Conservation (phyloP, 1,140 invertebrate species). For the Halictus rubicundus region DNA sequence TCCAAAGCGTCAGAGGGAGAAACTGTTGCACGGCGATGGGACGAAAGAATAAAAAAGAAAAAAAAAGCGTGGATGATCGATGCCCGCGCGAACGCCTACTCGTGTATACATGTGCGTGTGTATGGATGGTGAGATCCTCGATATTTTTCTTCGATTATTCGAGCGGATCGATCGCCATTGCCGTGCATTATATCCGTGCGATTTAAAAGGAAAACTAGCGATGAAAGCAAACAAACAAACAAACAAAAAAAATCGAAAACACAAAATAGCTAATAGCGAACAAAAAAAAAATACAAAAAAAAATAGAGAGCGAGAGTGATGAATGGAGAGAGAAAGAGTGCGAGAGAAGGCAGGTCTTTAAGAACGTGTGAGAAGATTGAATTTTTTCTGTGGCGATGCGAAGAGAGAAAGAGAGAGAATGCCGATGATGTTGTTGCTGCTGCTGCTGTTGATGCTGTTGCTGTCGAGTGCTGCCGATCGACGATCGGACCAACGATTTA, state of each 20-base stretch:
- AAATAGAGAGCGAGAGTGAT: background rate
- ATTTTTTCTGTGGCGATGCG: conserved; percentile 26
- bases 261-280: background rate
- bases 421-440: conserved; percentile 33
- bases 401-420: background rate
- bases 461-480: conserved; percentile 58
- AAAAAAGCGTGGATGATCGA: conserved; percentile 15
- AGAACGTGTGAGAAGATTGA: conserved; percentile 40
- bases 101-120: conserved; percentile 10
- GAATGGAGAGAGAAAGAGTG: background rate
- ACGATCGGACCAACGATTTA: conserved; percentile 57
- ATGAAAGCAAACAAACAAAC: conserved; percentile 22
- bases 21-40: conserved; percentile 45
- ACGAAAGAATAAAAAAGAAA: too few species aligned
- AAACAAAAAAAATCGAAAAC: conserved; percentile 14
- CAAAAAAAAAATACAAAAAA: conserved; percentile 5
- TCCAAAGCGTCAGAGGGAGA: conserved; percentile 46
- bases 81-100: conserved; percentile 2
- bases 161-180: conserved; percentile 16
- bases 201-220: conserved; percentile 8
- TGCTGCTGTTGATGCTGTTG: conserved; percentile 25
- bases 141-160: conserved; percentile 29
- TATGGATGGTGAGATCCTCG: conserved; percentile 22
- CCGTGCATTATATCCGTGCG: conserved; percentile 23
- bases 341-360: background rate